phyloP scores from a whole-genome alignment of 2,797 vertebrate genomes.

The Tragelaphus eurycerus region DNA sequence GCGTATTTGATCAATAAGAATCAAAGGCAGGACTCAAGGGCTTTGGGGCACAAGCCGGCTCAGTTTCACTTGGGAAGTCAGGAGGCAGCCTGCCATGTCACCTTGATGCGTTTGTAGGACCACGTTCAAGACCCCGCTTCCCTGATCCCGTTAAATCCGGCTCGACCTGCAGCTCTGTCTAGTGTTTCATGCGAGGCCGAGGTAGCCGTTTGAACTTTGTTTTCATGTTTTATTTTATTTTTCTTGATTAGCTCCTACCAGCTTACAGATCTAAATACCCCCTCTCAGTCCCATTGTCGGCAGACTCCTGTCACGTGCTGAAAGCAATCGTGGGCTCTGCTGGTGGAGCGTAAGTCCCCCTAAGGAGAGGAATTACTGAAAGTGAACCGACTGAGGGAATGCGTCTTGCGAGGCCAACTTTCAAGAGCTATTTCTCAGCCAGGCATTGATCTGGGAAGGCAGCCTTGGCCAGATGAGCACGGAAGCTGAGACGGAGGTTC shows the following conservation, averaged over 20 bases:
- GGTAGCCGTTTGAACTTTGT: background rate
- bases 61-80: conserved; percentile 69
- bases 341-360: conserved; percentile 24
- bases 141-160: background rate
- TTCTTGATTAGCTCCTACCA: background rate
- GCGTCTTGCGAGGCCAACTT: conserved; percentile 63
- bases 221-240: background rate
- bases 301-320: background rate
- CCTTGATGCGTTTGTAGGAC: conserved; percentile 67
- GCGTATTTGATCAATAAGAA: conserved; percentile 80
- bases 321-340: conserved; percentile 42
- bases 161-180: background rate
- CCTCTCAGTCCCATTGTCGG: background rate
- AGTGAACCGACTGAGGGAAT: conserved; percentile 36
- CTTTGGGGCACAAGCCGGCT: conserved; percentile 75
- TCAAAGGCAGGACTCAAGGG: conserved; percentile 80
- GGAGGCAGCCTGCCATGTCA: conserved; percentile 72
- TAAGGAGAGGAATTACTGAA: conserved; percentile 19
- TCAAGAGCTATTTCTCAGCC: conserved; percentile 68
- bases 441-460: conserved; percentile 60
- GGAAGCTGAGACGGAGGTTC: conserved; percentile 26
- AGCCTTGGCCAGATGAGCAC: background rate
- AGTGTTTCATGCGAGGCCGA: conserved; percentile 18
- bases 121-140: conserved; percentile 60
- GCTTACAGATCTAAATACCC: conserved; percentile 21